Evolutionary conservation across 2,113 vertebrate species (phyloP).

Genomic region (Lampris megalopsis): DNA sequence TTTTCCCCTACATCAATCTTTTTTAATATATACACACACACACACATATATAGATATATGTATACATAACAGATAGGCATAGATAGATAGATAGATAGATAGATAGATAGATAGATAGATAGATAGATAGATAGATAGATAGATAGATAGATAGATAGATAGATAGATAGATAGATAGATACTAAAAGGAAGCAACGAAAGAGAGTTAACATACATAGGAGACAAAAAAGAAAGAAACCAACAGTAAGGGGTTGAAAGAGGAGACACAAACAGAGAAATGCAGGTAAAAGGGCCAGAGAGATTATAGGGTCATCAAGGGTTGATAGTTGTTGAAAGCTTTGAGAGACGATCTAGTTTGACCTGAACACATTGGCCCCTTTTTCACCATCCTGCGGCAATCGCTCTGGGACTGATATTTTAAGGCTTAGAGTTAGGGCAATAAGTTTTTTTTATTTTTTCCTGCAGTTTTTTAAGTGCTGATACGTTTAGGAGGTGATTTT

Average conservation of each 20-base stretch:
- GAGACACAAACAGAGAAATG: conserved; percentile 20
- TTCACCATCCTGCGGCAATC: conserved; percentile 35
- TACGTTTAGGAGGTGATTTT: neutral
- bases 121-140: neutral
- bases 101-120: too few relatives aligned
- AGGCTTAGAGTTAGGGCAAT: conserved; percentile 39
- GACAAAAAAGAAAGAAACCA: conserved; percentile 38
- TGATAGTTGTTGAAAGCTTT: conserved; percentile 65
- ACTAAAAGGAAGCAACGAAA: neutral
- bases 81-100: neutral
- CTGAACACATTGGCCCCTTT: conserved; percentile 26
- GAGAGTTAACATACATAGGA: neutral
- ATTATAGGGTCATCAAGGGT: conserved; percentile 36
- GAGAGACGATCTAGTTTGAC: conserved; percentile 43
- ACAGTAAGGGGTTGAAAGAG: neutral
- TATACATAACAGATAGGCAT: too few relatives aligned
- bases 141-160: conserved; percentile 6
- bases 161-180: conserved; percentile 1
- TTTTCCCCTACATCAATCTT: too few relatives aligned
- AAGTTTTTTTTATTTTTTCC: neutral
- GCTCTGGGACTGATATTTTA: conserved; percentile 41
- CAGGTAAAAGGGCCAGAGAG: conserved; percentile 22
- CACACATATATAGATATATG: too few relatives aligned
- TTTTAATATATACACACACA: too few relatives aligned
- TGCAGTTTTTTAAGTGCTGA: neutral